phyloP scores from a whole-genome alignment of 2,113 vertebrate genomes.

The Tricholaema leucomelas region DNA sequence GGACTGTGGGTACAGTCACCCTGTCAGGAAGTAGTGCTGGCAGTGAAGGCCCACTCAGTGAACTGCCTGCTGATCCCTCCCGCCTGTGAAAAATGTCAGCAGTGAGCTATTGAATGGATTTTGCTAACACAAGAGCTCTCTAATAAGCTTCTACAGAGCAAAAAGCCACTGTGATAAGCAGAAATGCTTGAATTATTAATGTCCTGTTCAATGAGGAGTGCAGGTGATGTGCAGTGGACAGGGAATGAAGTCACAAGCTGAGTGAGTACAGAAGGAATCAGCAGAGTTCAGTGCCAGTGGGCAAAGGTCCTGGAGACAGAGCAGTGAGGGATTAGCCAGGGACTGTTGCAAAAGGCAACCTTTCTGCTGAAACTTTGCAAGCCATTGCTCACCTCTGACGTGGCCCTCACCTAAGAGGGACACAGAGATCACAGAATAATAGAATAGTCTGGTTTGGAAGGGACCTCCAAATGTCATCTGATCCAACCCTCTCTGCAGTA shows the following conservation, averaged over 20 bases:
- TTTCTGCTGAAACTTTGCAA: neutral
- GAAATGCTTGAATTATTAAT: neutral
- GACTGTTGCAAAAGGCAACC: neutral
- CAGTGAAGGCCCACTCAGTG: neutral
- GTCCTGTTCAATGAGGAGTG: neutral
- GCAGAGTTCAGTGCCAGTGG: neutral
- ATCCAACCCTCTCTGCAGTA: no score
- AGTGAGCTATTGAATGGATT: neutral
- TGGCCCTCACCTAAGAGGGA: neutral
- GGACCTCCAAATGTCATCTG: no score
- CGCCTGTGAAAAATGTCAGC: neutral
- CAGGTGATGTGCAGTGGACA: neutral
- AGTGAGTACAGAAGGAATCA: neutral
- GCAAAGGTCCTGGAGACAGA: neutral
- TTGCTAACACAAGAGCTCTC: neutral
- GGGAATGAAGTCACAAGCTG: neutral
- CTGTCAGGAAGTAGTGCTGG: neutral
- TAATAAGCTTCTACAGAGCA: neutral
- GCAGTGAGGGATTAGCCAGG: neutral
- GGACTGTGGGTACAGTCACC: neutral
- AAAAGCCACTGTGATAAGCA: neutral
- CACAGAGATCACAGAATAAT: no score
- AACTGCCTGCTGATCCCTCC: neutral
- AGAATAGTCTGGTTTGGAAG: no score
- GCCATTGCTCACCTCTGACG: neutral